Conservation (phyloP, 2,888 invertebrate species). For the Perithous albicinctus region DNA sequence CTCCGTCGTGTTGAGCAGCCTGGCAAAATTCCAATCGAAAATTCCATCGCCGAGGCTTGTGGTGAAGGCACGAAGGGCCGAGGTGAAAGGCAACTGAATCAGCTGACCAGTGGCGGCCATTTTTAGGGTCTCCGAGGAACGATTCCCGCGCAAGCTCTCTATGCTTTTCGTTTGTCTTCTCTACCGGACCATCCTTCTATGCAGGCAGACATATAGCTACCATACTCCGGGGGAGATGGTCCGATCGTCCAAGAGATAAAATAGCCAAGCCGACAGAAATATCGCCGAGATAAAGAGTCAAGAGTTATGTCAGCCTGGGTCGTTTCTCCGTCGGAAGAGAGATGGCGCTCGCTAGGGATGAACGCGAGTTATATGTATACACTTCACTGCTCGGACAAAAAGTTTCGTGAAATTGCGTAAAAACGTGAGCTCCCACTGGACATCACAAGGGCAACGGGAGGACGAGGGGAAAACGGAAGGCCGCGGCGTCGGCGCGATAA, state of each 20-base stretch:
- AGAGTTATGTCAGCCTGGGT: conserved; percentile 72
- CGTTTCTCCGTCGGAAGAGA: conserved; percentile 42
- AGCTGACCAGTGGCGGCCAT: conserved; percentile 69
- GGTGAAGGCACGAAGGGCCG: conserved; percentile 44
- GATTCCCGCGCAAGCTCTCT: conserved; percentile 23
- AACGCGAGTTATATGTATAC: conserved; percentile 23
- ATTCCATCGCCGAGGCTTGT: conserved; percentile 43
- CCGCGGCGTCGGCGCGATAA: conserved; percentile 65
- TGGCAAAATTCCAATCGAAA: conserved; percentile 57
- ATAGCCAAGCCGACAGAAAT: conserved; percentile 75
- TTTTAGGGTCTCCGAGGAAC: conserved; percentile 44
- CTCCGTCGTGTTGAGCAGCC: conserved; percentile 41
- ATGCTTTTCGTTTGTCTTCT: conserved; percentile 44
- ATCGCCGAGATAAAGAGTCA: conserved; percentile 75
- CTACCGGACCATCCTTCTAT: neutral
- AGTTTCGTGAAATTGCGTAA: conserved; percentile 72
- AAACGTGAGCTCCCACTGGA: conserved; percentile 56
- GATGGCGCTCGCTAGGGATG: conserved; percentile 53
- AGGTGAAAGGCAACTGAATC: conserved; percentile 49
- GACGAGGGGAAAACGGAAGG: conserved; percentile 25
- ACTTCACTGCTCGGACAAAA: conserved; percentile 57
- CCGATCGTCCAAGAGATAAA: conserved; percentile 71
- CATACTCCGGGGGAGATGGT: conserved; percentile 60
- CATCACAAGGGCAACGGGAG: conserved; percentile 7
- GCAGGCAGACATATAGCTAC: conserved; percentile 6